These are phyloP conservation scores for Conopomorpha cramerella DNA, from an alignment of 1,140 invertebrate species.

Conservation along the genomic window DNA sequence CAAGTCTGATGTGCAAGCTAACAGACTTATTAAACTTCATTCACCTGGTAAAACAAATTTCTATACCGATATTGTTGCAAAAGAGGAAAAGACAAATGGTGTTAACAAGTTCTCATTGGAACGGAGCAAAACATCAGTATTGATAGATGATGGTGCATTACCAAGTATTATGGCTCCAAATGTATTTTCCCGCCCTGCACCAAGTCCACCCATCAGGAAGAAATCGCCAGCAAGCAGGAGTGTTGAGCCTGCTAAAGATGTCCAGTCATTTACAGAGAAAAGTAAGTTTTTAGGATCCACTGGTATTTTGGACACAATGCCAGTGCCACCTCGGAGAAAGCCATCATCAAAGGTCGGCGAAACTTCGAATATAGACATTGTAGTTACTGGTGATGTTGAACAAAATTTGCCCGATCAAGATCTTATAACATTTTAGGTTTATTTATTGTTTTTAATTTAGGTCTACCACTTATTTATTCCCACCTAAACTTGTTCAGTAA, in stretches of 20 bases:
- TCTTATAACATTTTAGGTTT: too few relatives aligned
- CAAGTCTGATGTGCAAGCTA: conserved; percentile 44
- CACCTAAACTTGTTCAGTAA: too few relatives aligned
- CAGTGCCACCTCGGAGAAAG: conserved; percentile 37
- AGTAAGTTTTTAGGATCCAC: conserved; percentile 22
- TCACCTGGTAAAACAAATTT: conserved; percentile 29
- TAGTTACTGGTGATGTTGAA: too few relatives aligned
- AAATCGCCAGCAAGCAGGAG: conserved; percentile 28
- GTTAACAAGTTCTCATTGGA: conserved; percentile 26
- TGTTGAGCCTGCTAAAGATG: conserved; percentile 31
- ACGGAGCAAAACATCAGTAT: conserved; percentile 47
- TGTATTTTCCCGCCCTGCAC: conserved; percentile 40
- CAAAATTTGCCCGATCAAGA: too few relatives aligned
- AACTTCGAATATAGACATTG: too few relatives aligned
- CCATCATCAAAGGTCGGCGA: too few relatives aligned
- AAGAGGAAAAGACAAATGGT: conserved; percentile 8
- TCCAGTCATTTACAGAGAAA: conserved; percentile 21
- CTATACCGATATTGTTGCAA: conserved; percentile 22
- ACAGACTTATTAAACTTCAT: conserved; percentile 23
- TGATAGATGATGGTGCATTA: conserved; percentile 29
- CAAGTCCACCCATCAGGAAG: conserved; percentile 50
- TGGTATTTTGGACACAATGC: conserved; percentile 29
- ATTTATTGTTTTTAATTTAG: too few relatives aligned
- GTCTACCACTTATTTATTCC: too few relatives aligned
- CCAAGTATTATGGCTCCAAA: conserved; percentile 34